Evolutionary conservation across 1,140 invertebrate species (phyloP).

Genomic region (Aphidius gifuensis): DNA sequence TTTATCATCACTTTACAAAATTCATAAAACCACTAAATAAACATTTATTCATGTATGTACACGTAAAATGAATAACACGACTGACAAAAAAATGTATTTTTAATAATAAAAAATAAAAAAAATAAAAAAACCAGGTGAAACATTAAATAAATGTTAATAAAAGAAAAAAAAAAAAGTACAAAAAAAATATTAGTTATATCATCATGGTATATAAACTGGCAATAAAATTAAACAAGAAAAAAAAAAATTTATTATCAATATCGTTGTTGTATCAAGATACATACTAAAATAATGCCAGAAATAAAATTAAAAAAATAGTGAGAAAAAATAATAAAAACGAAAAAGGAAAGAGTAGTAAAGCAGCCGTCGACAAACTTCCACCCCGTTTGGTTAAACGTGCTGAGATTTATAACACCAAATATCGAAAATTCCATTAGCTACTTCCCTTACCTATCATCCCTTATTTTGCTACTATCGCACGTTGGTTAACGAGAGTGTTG

Average conservation of each 20-base stretch:
- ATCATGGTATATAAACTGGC: too few species aligned
- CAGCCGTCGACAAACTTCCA: slow-evolving; percentile 22
- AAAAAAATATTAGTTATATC: too few species aligned
- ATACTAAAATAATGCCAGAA: too few species aligned
- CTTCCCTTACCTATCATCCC: neutral
- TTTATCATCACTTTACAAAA: slow-evolving; percentile 13
- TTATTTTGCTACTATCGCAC: neutral
- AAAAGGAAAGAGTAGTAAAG: slow-evolving; percentile 14
- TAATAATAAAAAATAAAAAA: too few species aligned
- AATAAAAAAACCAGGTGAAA: too few species aligned
- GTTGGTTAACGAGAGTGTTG: slow-evolving; percentile 1
- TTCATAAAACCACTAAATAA: neutral
- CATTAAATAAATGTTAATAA: too few species aligned
- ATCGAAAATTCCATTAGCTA: slow-evolving; percentile 29
- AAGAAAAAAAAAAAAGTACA: too few species aligned
- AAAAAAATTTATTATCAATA: too few species aligned
- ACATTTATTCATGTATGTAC: neutral
- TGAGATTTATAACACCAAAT: slow-evolving; percentile 26
- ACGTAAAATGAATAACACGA: neutral
- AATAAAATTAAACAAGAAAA: too few species aligned
- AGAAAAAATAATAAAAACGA: slow-evolving; percentile 2
- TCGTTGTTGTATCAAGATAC: too few species aligned
- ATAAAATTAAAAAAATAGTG: slow-evolving; percentile 1
- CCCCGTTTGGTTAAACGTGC: slow-evolving; percentile 27
- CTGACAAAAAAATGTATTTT: too few species aligned